These are phyloP conservation scores for Cyclophora albipunctata DNA, from an alignment of 2,888 invertebrate species.

Conservation along the genomic window DNA sequence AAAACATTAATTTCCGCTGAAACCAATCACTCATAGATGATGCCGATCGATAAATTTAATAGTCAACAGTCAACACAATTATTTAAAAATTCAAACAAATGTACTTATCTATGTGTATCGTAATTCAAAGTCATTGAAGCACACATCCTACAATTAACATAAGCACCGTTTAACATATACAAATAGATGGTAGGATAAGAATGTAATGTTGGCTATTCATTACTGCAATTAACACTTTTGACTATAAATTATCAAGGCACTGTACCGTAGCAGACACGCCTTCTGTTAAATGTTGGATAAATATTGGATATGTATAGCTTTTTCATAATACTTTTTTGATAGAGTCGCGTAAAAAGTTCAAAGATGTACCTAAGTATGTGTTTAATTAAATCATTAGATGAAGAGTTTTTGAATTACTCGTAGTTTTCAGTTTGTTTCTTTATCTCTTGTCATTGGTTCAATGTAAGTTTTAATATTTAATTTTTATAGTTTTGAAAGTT, in stretches of 20 bases:
- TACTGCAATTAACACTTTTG: slow-evolving; percentile 62
- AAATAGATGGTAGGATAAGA: slow-evolving; percentile 52
- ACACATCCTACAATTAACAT: slow-evolving; percentile 61
- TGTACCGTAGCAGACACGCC: slow-evolving; percentile 44
- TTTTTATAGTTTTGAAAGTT: too few relatives aligned
- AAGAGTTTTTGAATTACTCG: too few relatives aligned
- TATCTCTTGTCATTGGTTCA: too few relatives aligned
- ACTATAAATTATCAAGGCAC: slow-evolving; percentile 52
- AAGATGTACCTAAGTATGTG: too few relatives aligned
- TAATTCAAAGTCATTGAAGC: slow-evolving; percentile 44
- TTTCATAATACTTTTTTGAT: too few relatives aligned
- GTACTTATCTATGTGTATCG: not conserved
- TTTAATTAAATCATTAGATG: too few relatives aligned
- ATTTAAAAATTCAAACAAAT: not conserved
- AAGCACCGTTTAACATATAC: slow-evolving; percentile 57
- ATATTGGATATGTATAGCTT: too few relatives aligned
- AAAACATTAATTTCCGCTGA: too few relatives aligned
- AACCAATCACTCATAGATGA: not conserved
- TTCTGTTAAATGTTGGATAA: slow-evolving; percentile 21
- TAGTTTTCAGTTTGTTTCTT: too few relatives aligned
- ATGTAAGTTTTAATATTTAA: too few relatives aligned
- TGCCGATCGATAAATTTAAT: not conserved
- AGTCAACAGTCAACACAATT: not conserved
- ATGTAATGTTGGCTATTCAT: slow-evolving; percentile 54
- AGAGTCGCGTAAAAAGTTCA: too few relatives aligned